phyloP scores from a whole-genome alignment of 2,113 vertebrate species.

The Dendrocopos noguchii region DNA sequence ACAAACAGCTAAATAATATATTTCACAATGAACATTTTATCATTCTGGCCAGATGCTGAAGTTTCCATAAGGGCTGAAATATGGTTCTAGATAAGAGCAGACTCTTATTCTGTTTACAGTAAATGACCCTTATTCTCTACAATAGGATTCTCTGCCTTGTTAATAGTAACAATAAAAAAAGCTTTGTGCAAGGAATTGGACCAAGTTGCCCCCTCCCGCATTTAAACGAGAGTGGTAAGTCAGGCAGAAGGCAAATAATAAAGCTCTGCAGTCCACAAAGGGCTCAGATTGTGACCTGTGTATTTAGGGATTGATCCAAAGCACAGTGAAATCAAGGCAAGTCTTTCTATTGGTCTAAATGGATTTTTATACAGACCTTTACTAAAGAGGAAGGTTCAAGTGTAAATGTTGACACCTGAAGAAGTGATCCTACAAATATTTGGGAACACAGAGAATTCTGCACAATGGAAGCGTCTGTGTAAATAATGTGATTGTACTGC shows the following conservation, averaged over 20 bases:
- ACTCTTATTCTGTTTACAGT: neutral
- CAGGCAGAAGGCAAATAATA: conserved; percentile 13
- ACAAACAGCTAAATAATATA: neutral
- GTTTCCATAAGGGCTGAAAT: neutral
- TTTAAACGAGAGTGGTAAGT: neutral
- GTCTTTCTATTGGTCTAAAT: conserved; percentile 11
- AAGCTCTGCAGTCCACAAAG: neutral
- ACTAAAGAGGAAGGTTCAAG: neutral
- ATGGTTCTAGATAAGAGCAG: neutral
- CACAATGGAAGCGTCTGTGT: conserved; percentile 26
- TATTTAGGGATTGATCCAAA: conserved; percentile 34
- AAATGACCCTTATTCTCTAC: neutral
- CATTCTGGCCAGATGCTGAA: neutral
- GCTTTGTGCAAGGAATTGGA: neutral
- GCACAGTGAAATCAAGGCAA: conserved; percentile 4
- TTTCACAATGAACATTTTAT: neutral
- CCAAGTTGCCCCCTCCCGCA: neutral
- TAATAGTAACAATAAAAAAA: neutral
- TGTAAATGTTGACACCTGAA: neutral
- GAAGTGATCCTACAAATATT: conserved; percentile 12
- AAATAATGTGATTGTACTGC: conserved; percentile 49
- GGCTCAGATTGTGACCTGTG: conserved; percentile 3
- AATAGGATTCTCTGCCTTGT: neutral
- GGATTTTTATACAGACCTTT: conserved; percentile 19
- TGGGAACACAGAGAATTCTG: neutral